Evolutionary conservation across 2,113 vertebrate genomes (phyloP).

Genomic region (Neodon shergylaensis): DNA sequence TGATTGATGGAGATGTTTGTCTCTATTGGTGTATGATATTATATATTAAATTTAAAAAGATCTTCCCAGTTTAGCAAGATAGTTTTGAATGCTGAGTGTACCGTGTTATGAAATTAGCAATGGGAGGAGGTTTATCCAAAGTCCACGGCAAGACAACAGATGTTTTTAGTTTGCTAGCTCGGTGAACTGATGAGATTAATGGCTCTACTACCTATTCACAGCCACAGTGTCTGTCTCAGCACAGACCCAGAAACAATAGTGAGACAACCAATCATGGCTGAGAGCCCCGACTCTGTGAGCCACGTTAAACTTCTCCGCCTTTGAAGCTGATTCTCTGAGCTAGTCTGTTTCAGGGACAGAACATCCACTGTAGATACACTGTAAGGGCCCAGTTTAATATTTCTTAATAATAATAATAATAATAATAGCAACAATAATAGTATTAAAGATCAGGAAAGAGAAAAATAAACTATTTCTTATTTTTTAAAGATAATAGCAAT

Average conservation of each 20-base stretch:
- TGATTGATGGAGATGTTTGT: background rate
- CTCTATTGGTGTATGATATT: background rate
- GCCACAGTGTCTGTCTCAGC: background rate
- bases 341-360: background rate
- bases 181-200: too few species aligned
- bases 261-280: fast-evolving
- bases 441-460: background rate
- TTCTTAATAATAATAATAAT: background rate
- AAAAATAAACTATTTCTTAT: background rate
- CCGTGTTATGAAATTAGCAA: background rate
- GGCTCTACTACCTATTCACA: background rate
- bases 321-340: background rate
- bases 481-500: background rate
- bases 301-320: background rate
- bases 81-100: background rate
- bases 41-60: conserved; percentile 15
- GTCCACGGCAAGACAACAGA: background rate
- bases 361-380: background rate
- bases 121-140: background rate
- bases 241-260: background rate
- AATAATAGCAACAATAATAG: too few species aligned
- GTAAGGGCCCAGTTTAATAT: background rate
- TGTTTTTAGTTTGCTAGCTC: background rate
- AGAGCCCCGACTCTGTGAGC: background rate
- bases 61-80: background rate